Evolutionary conservation across 2,888 invertebrate species (phyloP), one percentile per base, ranked within the genome.

Genomic region (Aethes cnicana): DNA sequence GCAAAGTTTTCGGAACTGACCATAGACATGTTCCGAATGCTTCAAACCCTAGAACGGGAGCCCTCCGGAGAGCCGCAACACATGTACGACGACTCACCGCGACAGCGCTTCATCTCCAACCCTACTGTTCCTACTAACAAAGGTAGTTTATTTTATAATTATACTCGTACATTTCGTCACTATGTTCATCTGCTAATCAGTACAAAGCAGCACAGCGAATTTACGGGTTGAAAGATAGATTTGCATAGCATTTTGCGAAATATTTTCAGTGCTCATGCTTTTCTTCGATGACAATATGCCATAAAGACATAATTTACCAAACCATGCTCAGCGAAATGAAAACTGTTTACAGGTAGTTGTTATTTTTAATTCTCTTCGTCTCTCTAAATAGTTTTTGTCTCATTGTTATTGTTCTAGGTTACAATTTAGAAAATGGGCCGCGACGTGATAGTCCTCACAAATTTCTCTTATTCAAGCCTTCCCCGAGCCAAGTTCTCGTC

Each of bases 1-100:
- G 96, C 97, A 21, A 98, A 98, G 84, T 98, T 98, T 87, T 97
- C 97, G 62, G 98, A 98, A 83, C 89, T 98, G 63, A 98, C 98
- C 8, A 94, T 98, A 92, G 98, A 98, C 87, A 98, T 98, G 98
- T 98, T 96, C 84, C 92, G 98, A 66, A 98, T 98, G 94, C 91
- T 98, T 54, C 98, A 98, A 85, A 97, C 97, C 0, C 85, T 98
- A 55, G 98, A 98, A 79, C 90, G 97, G 58, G 98, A 98, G 75
- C 96, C 97, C 7, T 94, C 95, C 63, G 96, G 96, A 66, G 95
- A 95, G 60, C 91, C 93, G 41, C 94, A 94, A 68, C 94, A 94
- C 77, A 94, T 69, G 91, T 84, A 91, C 44, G 81, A 79, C 37
- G 83, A 79, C 47, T 87, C 75, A 12, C 91, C 81, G 3, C 67